phyloP scores from a whole-genome alignment of 2,113 vertebrate species.

The Pseudorhombus dupliciocellatus region DNA sequence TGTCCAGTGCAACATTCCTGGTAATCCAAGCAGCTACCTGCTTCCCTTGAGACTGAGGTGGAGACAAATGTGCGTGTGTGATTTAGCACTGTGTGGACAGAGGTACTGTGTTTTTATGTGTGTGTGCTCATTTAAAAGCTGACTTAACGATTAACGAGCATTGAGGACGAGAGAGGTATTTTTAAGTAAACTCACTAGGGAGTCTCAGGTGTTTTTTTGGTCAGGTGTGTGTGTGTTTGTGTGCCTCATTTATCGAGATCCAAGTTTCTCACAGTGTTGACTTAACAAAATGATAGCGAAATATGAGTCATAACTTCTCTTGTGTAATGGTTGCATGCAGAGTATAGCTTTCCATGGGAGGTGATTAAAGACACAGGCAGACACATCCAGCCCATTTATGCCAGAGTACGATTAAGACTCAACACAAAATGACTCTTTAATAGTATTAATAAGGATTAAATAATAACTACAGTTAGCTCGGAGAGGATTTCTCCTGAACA shows the following conservation, averaged over 20 bases:
- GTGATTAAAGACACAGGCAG: conserved; percentile 15
- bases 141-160: conserved; percentile 12
- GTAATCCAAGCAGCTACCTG: conserved; percentile 71
- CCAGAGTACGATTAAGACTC: neutral
- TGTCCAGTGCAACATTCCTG: conserved; percentile 66
- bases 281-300: conserved; percentile 28
- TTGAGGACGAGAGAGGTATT: neutral
- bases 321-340: conserved; percentile 19
- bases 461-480: neutral
- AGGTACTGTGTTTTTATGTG: neutral
- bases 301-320: conserved; percentile 62
- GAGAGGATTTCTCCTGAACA: too few relatives aligned
- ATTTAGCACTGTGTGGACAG: neutral
- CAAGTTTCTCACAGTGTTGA: conserved; percentile 15
- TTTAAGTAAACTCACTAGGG: neutral
- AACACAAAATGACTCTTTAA: neutral
- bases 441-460: neutral
- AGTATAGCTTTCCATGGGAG: conserved; percentile 13
- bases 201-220: conserved; percentile 14
- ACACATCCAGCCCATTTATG: neutral
- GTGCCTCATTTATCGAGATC: conserved; percentile 17
- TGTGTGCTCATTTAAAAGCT: neutral
- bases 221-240: neutral
- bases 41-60: conserved; percentile 24
- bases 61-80: conserved; percentile 34